Base-by-base conservation (phyloP, 2,113 vertebrate species). In the Salvator merianae region DNA sequence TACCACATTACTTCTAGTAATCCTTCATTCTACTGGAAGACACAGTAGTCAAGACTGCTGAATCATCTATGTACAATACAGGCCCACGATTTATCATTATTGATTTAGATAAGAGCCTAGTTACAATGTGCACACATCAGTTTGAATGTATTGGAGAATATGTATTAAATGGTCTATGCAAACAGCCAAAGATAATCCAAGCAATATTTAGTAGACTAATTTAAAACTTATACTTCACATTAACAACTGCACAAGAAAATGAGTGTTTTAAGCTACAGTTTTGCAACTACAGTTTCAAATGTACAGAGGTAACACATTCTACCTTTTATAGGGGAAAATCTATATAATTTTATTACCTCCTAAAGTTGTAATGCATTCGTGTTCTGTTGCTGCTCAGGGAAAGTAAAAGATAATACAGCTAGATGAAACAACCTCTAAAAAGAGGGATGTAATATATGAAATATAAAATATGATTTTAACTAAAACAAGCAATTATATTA, bases 311-410 rank as follows among this genome's bases (percentile, higher is more conserved):
- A 38, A 65, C 40, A 65, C 18, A 20, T 12, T 16, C 28, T 79
- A 43, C 13, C 30, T 40, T 0, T 34, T 30, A 16, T 4, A 55
- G 38, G n/a, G 65, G 68, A 78, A n/a, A 79, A 62, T 0, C 0
- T 28, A 8, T 1, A 70, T 1, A 34, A 10, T 22, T 71, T 26
- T 53, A 26, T 24, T 79, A 30, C 7, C 74, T 59, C 66, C 32
- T 1, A 36, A 77, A 32, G 38, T 47, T 1, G 24, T 77, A 47
- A 72, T 20, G 9, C 18, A 26, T 69, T 62, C 1, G 7, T 40
- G 26, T 5, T 9, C 3, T 12, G 75, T 63, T 18, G 69, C 1
- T 34, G 1, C 13, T 22, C 55, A 85, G 18, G 0, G 14, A 53
- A 78, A 70, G 66, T 77, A 77, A 77, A 84, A 7, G 8, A 1